Conservation (phyloP, 2,888 invertebrate species). For the Trissoscelio sp. region DNA sequence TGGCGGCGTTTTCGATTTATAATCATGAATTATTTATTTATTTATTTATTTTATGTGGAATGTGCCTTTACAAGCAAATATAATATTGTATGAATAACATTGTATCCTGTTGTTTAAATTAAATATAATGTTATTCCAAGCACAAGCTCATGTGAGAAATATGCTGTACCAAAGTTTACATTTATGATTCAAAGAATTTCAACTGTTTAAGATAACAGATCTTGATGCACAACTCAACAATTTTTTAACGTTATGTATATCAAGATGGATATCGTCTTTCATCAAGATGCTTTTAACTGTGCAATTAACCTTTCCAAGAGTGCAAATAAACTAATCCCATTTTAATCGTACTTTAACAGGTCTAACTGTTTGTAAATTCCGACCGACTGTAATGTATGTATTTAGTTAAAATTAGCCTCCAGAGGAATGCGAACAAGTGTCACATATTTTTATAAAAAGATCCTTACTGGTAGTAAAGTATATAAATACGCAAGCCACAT, state of each 20-base stretch:
- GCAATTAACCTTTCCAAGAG: neutral
- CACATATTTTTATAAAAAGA: neutral
- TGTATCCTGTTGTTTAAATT: no score
- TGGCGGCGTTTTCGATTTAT: no score
- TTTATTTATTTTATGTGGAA: no score
- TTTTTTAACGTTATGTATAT: neutral
- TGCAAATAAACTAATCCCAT: neutral
- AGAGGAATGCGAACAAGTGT: constrained; percentile 5
- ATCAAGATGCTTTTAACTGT: neutral
- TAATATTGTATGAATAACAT: no score
- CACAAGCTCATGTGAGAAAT: no score
- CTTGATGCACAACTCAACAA: constrained; percentile 7
- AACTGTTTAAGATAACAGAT: constrained; percentile 6
- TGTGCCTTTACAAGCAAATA: no score
- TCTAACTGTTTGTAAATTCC: constrained; percentile 7
- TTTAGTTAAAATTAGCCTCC: constrained; percentile 21
- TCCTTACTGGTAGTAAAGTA: neutral
- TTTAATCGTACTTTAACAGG: no score
- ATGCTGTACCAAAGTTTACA: no score
- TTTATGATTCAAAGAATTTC: no score
- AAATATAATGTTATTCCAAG: no score
- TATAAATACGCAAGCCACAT: no score
- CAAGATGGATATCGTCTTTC: constrained; percentile 14
- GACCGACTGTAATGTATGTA: constrained; percentile 4
- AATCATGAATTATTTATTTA: no score